Base-by-base conservation (phyloP, 2,113 vertebrate genomes). In the Stegastes partitus region DNA sequence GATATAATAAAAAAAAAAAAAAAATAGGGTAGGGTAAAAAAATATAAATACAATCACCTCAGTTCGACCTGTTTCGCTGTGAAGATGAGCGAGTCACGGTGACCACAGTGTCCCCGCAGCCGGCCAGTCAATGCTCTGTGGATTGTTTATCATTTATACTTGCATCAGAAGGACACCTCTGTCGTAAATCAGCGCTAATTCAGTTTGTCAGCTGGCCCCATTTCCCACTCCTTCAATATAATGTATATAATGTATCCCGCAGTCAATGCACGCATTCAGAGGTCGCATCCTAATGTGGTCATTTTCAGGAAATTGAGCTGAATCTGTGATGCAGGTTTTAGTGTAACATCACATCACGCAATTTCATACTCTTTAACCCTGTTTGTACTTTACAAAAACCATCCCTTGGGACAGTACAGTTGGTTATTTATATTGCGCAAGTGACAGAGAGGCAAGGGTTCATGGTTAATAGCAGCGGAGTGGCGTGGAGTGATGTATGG, bases 401-500 rank as follows among this genome's bases (percentile, higher is more conserved):
- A n/a, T 71, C 69, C 57, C 63, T 11, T 74, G 73, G 59, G 70
- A 74, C 28, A 14, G 26, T 62, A 44, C 56, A 59, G 45, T n/a
- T 23, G 49, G 71, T 86, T 87, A 79, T 90, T 89, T 87, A 88
- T 85, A 31, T 62, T 22, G 54, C 2, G 9, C 31, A 44, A 87
- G 74, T 90, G 86, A 81, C 42, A 56, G 63, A 66, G 73, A 84
- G 79, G 53, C 74, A 51, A 55, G 49, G 79, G 86, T 88, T 90
- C 83, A 85, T 25, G 71, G 82, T 55, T 87, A 88, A 90, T 86
- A 77, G 81, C 68, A 67, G 77, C 70, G 61, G 44, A 84, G 77
- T 84, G 89, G 61, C 3, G 10, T 86, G 39, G 56, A 84, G 75
- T 90, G 89, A 92, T 90, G 37, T 88, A 88, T 78, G 73, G 72